Evolutionary conservation across 2,113 vertebrate genomes (phyloP).

Genomic region (Pedionomus torquatus): DNA sequence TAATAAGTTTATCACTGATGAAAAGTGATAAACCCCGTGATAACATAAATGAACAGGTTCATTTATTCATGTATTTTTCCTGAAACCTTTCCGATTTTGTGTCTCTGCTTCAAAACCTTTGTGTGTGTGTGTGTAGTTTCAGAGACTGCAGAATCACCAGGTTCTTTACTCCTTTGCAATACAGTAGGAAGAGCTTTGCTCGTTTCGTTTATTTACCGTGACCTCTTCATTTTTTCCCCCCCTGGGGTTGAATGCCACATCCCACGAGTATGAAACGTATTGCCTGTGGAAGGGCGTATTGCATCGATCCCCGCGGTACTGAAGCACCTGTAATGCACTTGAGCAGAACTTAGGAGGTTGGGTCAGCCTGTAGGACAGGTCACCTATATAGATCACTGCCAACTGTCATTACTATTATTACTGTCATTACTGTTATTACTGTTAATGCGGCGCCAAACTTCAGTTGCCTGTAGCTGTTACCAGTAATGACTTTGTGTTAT

Average conservation of each 20-base stretch:
- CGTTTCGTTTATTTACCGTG: neutral
- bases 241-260: neutral
- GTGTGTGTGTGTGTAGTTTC: neutral
- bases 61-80: neutral
- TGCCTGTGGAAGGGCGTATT: neutral
- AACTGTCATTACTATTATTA: neutral
- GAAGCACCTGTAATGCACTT: neutral
- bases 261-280: neutral
- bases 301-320: fast-evolving
- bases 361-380: neutral
- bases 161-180: neutral
- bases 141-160: neutral
- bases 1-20: neutral
- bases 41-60: neutral
- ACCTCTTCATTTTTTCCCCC: neutral
- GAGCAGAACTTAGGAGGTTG: neutral
- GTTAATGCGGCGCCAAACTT: neutral
- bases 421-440: neutral
- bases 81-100: neutral
- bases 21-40: neutral
- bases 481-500: neutral
- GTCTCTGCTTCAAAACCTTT: neutral
- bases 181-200: neutral
- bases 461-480: neutral
- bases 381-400: neutral